Percentiles rank a stretch among this genome's conserved stretches.
phyloP scores from a whole-genome alignment of 2,113 vertebrate species.

The Prunella himalayana region DNA sequence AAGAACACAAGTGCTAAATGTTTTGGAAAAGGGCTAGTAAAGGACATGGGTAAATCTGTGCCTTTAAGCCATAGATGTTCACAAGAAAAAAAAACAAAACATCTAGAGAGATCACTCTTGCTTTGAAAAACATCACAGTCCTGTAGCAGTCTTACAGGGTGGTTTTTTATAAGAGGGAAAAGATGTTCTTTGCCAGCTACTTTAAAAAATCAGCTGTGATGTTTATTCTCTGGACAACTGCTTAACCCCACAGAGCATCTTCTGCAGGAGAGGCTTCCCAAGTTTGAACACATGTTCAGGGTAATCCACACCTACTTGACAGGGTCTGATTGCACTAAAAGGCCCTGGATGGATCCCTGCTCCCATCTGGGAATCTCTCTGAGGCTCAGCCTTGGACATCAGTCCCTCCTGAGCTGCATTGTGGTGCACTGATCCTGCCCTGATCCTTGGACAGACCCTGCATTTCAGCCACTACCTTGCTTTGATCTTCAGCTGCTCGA shows the following conservation, averaged over 20 bases:
- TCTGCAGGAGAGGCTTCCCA: not conserved
- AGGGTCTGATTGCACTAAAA: not conserved
- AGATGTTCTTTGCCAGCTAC: not conserved
- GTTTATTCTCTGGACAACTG: not conserved
- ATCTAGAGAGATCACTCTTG: not conserved
- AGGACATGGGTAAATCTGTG: not conserved
- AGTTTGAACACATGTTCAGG: too few relatives aligned
- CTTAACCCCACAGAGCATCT: not conserved
- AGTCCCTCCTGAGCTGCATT: not conserved
- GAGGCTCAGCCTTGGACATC: not conserved
- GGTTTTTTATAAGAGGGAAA: not conserved
- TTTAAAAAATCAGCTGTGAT: not conserved
- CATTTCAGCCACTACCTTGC: not conserved
- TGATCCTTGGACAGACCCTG: not conserved
- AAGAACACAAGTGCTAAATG: not conserved
- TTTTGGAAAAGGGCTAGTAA: not conserved
- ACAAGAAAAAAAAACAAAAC: not conserved
- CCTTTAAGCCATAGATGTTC: not conserved
- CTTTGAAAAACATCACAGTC: not conserved
- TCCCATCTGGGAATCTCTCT: not conserved
- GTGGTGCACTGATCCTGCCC: not conserved
- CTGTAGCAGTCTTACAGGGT: not conserved
- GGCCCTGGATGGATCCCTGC: not conserved
- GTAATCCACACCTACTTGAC: not conserved
- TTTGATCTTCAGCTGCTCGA: not conserved